Evolutionary conservation across 2,888 invertebrate genomes (phyloP), one percentile per base, ranked within the genome.

Genomic region (Trypoxylon attenuatum): DNA sequence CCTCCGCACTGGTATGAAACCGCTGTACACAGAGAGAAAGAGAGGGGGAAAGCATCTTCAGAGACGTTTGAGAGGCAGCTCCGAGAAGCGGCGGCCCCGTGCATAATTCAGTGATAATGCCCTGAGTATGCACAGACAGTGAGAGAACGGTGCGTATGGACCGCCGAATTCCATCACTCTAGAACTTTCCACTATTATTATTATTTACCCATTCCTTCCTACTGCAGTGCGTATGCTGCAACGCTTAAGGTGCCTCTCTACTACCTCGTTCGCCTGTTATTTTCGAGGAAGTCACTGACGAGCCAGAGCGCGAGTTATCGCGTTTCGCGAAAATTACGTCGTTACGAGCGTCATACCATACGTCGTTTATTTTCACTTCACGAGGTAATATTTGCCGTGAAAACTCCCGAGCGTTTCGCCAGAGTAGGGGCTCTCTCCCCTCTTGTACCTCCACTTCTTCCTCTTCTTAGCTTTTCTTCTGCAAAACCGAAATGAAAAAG

Each of bases 81-180:
- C 19, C 16, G 51, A 15, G 5, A 46, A 49, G 54, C 43, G 25
- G 42, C 29, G 41, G 25, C 43, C 51, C 38, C 53, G 76, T 77
- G 71, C 67, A 76, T 76, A 77, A 76, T 73, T 78, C 73, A 80
- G 70, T 58, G 66, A 67, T 78, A 77, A 79, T 73, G 73, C 63
- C 66, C 53, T 51, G 69, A 68, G 70, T 71, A 57, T 42, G 65
- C 62, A 55, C 56, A 63, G 68, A 70, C 57, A 18, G 15, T 27
- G 41, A 15, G n/a, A 8, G 10, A 27, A 50, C 63, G 45, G 54
- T 43, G 54, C 69, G 66, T 62, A 73, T 45, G 57, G 60, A 59
- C 64, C 53, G 60, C 58, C 60, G 69, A 68, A 57, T 64, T 69
- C 55, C 64, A 50, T 71, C 66, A 21, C 21, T 38, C 38, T 38